Base-by-base conservation (phyloP, 2,888 invertebrate species). In the Nymphalis polychloros region DNA sequence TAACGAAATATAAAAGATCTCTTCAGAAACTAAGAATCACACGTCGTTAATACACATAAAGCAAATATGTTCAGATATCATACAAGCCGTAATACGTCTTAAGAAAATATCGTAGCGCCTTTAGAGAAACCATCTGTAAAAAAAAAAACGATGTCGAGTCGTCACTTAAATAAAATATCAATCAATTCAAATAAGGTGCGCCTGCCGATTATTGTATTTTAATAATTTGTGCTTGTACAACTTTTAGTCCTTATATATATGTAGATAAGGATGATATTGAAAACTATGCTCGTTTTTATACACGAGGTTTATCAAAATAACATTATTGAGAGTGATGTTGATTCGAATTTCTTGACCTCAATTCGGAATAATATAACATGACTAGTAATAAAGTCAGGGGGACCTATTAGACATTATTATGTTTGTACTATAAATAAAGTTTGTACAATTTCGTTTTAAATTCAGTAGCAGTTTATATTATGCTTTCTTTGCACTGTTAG, bases 281-380 rank as follows among this genome's bases (percentile, higher is more conserved):
- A 8, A 4, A 19, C 13, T 48, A 19, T n/a, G 64, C 46, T 19
- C 46, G 20, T 63, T 48, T 68, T 31, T 53, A 52, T 17, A 41
- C 19, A 50, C 35, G 49, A 59, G 57, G 48, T 63, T 63, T 74
- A 75, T 74, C 71, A 73, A 72, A 73, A 74, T 75, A 73, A 72
- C 72, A 75, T 73, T 74, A 73, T 72, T 73, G 71, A 64, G 64
- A 72, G 69, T 68, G 70, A 72, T 69, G 72, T 73, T 57, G 75
- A 74, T 72, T 75, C 74, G 75, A 74, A 76, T 76, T 73, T 67
- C 76, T 77, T 75, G 76, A 76, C 72, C 77, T 27, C 76, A 74
- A 77, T 77, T 73, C 46, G 66, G 63, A 57, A 63, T 72, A 71
- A 75, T 75, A 70, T 75, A 75, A 72, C 67, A 75, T 64, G 62